Conservation (phyloP, 1,140 invertebrate species). For the Steinernema khuongi region DNA sequence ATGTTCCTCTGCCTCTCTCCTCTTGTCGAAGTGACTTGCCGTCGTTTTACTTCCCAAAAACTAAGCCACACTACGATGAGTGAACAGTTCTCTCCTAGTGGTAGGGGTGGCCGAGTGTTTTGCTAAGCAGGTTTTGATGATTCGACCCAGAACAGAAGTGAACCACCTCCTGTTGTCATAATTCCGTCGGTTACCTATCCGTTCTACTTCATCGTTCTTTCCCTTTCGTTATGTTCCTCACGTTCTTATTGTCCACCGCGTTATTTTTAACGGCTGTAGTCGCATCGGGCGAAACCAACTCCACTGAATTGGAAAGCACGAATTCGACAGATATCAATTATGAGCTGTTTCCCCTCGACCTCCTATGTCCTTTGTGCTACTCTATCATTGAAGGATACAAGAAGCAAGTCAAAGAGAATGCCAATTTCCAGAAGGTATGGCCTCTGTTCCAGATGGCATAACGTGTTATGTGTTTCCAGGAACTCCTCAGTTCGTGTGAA, state of each 20-base stretch:
- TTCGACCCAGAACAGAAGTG: slow-evolving; percentile 1
- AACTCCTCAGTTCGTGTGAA: background rate
- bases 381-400: background rate
- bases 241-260: background rate
- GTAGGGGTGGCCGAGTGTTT: background rate
- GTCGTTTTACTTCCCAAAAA: slow-evolving; percentile 12
- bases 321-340: background rate
- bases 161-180: background rate
- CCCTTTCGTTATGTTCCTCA: background rate
- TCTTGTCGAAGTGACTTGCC: background rate
- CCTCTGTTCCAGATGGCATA: background rate
- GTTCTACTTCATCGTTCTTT: background rate
- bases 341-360: background rate
- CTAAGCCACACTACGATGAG: background rate
- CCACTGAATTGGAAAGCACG: background rate
- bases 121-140: slow-evolving; percentile 7
- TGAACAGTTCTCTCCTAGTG: background rate
- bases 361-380: background rate
- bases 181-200: slow-evolving; percentile 3
- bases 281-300: no score
- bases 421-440: background rate
- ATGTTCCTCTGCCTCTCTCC: slow-evolving; percentile 10
- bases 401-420: background rate
- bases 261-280: background rate
- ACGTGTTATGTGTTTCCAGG: background rate